Conservation (phyloP, 2,113 vertebrate genomes). For the Macrotus californicus region DNA sequence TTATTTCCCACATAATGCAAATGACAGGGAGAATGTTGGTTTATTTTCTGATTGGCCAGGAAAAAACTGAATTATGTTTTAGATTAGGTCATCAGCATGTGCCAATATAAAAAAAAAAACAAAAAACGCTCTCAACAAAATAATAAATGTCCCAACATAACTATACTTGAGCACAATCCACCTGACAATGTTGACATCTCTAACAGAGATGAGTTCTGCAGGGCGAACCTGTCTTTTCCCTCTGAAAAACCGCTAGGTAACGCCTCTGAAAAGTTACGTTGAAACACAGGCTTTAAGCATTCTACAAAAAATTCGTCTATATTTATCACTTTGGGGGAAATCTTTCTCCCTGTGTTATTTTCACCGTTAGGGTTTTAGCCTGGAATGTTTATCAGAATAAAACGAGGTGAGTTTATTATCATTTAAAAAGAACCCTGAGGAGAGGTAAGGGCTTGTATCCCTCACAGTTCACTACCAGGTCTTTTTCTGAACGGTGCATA, state of each 20-base stretch:
- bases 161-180: background rate
- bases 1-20: slow-evolving; percentile 49
- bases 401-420: background rate
- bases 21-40: background rate
- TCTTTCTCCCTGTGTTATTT: background rate
- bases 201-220: background rate
- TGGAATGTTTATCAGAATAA: background rate
- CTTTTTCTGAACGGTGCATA: background rate
- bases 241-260: background rate
- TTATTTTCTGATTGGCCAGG: background rate
- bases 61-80: slow-evolving; percentile 6
- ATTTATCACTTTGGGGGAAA: background rate
- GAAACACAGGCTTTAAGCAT: background rate
- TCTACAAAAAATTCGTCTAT: background rate
- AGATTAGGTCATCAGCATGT: slow-evolving; percentile 20
- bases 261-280: background rate
- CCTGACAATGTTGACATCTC: background rate
- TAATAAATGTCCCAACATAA: background rate
- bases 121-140: slow-evolving; percentile 13
- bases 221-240: background rate
- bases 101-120: slow-evolving; percentile 26
- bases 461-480: background rate
- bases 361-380: background rate
- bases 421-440: background rate
- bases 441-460: background rate